Percentiles rank a stretch among this genome's conserved stretches.
Evolutionary conservation across 2,888 invertebrate species (phyloP).

Genomic region (Halictus ligatus): DNA sequence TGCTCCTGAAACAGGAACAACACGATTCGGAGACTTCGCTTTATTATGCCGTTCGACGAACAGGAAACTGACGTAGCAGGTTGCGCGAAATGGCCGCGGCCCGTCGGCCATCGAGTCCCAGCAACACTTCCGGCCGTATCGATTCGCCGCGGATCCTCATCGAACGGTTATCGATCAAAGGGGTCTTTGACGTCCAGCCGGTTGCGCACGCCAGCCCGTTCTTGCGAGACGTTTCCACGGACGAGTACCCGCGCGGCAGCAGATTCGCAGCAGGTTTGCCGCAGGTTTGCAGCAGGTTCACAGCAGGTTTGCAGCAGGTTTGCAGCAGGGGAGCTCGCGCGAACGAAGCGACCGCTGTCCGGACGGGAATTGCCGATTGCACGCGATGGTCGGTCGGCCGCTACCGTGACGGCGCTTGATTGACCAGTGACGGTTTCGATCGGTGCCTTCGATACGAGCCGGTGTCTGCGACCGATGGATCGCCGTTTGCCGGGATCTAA

Average conservation of each 20-base stretch:
- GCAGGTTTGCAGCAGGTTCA: no score
- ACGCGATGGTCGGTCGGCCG: not conserved
- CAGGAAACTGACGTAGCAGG: constrained; percentile 25
- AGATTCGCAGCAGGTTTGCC: no score
- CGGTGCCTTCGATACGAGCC: constrained; percentile 1
- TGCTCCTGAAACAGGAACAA: constrained; percentile 14
- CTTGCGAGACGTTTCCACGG: constrained; percentile 10
- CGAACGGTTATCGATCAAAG: constrained; percentile 32
- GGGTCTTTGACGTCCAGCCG: constrained; percentile 6
- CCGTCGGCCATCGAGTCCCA: not conserved
- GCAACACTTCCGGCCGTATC: constrained; percentile 25
- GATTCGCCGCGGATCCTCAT: constrained; percentile 28
- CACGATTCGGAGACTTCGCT: constrained; percentile 29
- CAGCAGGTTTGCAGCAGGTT: no score
- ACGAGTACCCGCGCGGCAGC: not conserved
- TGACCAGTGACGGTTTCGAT: constrained; percentile 23
- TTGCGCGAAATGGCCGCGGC: not conserved
- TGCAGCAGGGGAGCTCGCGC: not conserved
- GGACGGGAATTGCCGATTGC: constrained; percentile 30
- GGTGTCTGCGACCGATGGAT: no score
- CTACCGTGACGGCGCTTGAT: constrained; percentile 11
- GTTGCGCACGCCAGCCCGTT: constrained; percentile 16
- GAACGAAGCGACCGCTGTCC: constrained; percentile 23
- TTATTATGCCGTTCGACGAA: constrained; percentile 9
- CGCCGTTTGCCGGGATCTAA: not conserved